Evolutionary conservation across 2,888 invertebrate genomes (phyloP).

Genomic region (Synergus gifuensis): DNA sequence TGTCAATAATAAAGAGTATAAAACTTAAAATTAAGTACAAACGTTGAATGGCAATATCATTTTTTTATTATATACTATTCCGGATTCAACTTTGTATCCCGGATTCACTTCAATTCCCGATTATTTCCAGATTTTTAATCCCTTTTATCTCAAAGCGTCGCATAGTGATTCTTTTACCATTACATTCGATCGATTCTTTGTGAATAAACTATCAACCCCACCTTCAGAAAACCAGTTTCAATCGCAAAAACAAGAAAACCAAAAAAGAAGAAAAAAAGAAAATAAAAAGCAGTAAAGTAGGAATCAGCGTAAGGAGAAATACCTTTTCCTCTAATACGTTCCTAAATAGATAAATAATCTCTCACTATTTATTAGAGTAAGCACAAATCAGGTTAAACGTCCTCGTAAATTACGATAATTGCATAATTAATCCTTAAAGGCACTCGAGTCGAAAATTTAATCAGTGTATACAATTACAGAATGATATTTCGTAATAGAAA

Average conservation of each 20-base stretch:
- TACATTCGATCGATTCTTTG: background rate
- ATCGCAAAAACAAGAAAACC: too few species aligned
- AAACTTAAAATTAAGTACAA: too few species aligned
- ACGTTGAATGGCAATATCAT: too few species aligned
- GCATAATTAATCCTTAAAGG: constrained; percentile 11
- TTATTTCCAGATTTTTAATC: background rate
- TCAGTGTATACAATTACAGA: too few species aligned
- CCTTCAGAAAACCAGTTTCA: constrained; percentile 11
- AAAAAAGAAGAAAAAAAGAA: background rate
- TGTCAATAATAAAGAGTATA: too few species aligned
- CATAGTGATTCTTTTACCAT: background rate
- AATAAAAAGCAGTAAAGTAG: background rate
- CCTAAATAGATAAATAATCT: constrained; percentile 1
- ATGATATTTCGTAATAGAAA: too few species aligned
- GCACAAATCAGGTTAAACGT: background rate
- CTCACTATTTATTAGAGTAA: background rate
- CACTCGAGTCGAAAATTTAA: too few species aligned
- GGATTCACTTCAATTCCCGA: too few species aligned
- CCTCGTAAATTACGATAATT: constrained; percentile 28
- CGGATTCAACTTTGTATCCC: too few species aligned
- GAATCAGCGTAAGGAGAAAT: constrained; percentile 10
- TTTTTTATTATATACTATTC: too few species aligned
- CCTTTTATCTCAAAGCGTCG: background rate
- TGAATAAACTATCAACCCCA: constrained; percentile 28
- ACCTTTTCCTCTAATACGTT: background rate